Evolutionary conservation across 2,888 invertebrate genomes (phyloP), one percentile per base, ranked within the genome.

Genomic region (Pollenia amentaria): DNA sequence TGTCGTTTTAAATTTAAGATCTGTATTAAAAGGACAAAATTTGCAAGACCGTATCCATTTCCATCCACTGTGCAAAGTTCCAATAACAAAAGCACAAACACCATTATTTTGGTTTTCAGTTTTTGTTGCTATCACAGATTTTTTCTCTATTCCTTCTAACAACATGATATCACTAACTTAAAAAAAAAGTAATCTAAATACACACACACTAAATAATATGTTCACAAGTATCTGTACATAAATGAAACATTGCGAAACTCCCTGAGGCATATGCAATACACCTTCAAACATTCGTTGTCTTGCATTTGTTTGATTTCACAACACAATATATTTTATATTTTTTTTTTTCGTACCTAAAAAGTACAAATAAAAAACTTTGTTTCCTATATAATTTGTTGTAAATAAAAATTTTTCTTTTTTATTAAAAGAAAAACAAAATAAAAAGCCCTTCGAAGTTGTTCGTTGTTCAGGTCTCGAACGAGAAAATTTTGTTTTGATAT

Each of bases 381-480:
- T 62, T 62, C 42, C 42, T 16, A 16, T 70, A 51, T 42, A 62
- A 38, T 48, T 40, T 62, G 4, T 55, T 55, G 18, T 42, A 51
- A 64, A 75, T 51, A 51, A 64, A 75, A 42, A 73, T 55, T 55
- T 69, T 48, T 10, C 1, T 18, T 42, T 14, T 21, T 12, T 18
- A n/a, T 8, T 21, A 14, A 42, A 46, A 6, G 29, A 29, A 29
- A 6, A 29, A 29, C 29, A 48, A 21, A 67, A 64, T n/a, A n/a
- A 48, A 65, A 73, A 60, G 42, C n/a, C 60, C 29, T 60, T 46
- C 29, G 51, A 81, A 80, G 57, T 81, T 81, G 65, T 77, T 80
- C 57, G 42, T 67, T 65, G 67, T 55, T 78, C 18, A 69, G 67
- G 46, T 69, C 16, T 72, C 53, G 44, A 79, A 48, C 38, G 14